Evolutionary conservation across 2,797 vertebrate genomes (phyloP).

Genomic region (Neosalanx taihuensis): DNA sequence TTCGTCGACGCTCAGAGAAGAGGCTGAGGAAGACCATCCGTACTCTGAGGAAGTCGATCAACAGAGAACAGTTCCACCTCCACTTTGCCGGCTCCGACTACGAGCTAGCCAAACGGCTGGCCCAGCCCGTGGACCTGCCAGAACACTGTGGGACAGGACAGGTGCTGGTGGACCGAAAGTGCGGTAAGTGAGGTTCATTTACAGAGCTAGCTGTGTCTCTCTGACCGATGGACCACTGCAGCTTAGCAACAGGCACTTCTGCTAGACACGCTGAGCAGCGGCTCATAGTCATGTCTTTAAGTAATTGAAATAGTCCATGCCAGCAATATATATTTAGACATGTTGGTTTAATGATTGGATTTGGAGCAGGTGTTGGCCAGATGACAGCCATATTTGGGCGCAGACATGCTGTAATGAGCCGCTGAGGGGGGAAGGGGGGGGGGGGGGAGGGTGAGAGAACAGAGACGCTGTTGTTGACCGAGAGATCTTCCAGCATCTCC

Average conservation of each 20-base stretch:
- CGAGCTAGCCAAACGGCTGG: slow-evolving; percentile 76
- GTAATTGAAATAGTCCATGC: slow-evolving; percentile 53
- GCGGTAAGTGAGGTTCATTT: slow-evolving; percentile 77
- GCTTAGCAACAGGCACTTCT: slow-evolving; percentile 6
- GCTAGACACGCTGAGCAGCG: slow-evolving; percentile 26
- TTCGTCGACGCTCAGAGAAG: slow-evolving; percentile 86
- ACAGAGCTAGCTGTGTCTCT: not conserved
- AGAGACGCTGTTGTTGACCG: slow-evolving; percentile 65
- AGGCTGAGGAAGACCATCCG: slow-evolving; percentile 90
- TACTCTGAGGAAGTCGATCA: slow-evolving; percentile 90
- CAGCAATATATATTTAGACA: slow-evolving; percentile 63
- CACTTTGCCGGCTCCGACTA: slow-evolving; percentile 84
- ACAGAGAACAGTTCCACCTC: slow-evolving; percentile 89
- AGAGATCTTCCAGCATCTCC: slow-evolving; percentile 65
- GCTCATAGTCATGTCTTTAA: slow-evolving; percentile 39
- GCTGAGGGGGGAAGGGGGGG: slow-evolving; percentile 28
- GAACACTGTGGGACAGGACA: slow-evolving; percentile 83
- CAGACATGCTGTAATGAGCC: slow-evolving; percentile 65
- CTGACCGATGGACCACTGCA: slow-evolving; percentile 16
- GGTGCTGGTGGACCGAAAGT: slow-evolving; percentile 79
- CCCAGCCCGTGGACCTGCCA: slow-evolving; percentile 62
- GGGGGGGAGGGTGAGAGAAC: slow-evolving; percentile 46
- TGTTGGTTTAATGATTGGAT: slow-evolving; percentile 68
- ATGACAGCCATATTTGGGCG: slow-evolving; percentile 67
- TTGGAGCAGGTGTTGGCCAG: slow-evolving; percentile 68